Conservation (phyloP, 2,797 vertebrate genomes). For the Acrocephalus scirpaceus region DNA sequence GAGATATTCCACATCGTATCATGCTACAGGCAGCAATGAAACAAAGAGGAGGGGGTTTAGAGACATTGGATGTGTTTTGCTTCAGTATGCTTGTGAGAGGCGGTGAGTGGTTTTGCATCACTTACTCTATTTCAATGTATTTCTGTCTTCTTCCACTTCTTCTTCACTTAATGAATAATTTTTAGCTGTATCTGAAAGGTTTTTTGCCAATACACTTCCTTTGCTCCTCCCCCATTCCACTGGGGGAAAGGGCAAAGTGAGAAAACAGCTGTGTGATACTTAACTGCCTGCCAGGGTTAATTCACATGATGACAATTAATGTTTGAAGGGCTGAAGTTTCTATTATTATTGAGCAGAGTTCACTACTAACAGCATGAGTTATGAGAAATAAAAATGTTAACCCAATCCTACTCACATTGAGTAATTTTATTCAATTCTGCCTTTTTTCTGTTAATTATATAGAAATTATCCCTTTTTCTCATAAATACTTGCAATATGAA, state of each 20-base stretch:
- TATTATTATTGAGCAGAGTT: not conserved
- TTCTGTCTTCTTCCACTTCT: not conserved
- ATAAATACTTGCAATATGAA: not conserved
- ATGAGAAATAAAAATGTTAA: not conserved
- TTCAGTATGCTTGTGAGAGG: not conserved
- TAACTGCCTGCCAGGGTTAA: not conserved
- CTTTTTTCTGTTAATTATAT: not conserved
- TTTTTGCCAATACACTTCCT: not conserved
- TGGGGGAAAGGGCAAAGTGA: rapidly evolving
- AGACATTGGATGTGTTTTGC: not conserved
- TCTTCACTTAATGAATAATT: not conserved
- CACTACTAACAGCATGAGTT: not conserved
- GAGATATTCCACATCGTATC: not conserved
- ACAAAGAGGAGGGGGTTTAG: not conserved
- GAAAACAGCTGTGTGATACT: rapidly evolving
- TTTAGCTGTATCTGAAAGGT: not conserved
- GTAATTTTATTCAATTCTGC: not conserved
- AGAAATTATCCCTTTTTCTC: not conserved
- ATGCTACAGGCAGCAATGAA: not conserved
- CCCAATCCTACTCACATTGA: not conserved
- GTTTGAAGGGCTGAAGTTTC: not conserved
- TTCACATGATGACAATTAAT: not conserved
- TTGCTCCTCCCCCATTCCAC: not conserved
- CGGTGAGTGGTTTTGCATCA: not conserved
- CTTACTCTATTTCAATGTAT: not conserved